Evolutionary conservation across 2,797 vertebrate genomes (phyloP), one percentile per base, ranked within the genome.

Genomic region (Pseudochirops corinnae): DNA sequence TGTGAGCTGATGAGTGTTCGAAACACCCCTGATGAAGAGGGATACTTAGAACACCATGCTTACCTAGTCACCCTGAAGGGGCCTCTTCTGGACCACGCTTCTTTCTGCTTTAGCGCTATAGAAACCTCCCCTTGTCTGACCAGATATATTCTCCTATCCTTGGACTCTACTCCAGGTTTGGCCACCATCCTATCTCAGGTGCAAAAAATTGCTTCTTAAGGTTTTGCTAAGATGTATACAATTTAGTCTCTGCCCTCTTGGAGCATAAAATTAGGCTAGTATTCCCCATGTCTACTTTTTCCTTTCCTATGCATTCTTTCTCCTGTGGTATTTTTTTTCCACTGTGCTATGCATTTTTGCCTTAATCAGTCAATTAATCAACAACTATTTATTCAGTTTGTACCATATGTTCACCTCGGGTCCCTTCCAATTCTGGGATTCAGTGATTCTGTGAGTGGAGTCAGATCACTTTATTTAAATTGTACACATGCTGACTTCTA

Each of bases 381-480:
- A 29, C 60, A 67, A 57, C 53, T 58, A 60, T 92, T 55, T 3
- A 62, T 56, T 60, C 13, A 90, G 0, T 33, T 16, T 13, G 26
- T 93, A n/a, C 53, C 55, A 55, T 67, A 46, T 12, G 21, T 52
- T 24, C 90, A 46, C 39, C 21, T 26, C 3, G 4, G 39, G 74
- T 28, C 74, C 39, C 39, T 87, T 87, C 74, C 74, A 87, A 11
- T 87, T 87, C 21, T 87, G 74, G 10, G 39, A 82, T 46, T 82
- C 7, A 39, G n/a, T 39, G 24, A 26, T 46, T 87, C 39, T 26
- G 21, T 95, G 93, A 50, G 56, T 58, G 93, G 16, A 96, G 46
- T 18, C 57, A 97, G 93, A 55, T 94, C 94, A 33, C 92, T 95
- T 90, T 62, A 94, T 94, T 93, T 3, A 92, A 53, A 10, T 39